Evolutionary conservation across 2,888 invertebrate species (phyloP), one percentile per base, ranked within the genome.

Genomic region (Smittia sp.): DNA sequence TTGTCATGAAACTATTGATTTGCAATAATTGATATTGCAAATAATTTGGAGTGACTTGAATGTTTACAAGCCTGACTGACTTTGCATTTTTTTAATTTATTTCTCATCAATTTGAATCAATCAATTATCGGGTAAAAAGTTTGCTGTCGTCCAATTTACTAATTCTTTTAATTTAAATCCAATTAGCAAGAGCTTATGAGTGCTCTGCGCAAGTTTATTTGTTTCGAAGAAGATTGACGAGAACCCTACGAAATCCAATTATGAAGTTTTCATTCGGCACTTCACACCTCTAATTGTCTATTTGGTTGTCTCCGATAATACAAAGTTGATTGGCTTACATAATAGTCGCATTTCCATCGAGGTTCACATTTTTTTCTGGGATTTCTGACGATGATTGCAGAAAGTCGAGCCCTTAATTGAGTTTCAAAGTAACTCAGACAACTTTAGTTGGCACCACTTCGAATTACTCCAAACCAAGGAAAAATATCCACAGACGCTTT

Each of bases 271-370:
- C 18, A 32, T 69, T 27, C 18, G 22, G 54, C 18, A 52, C 52
- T 69, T 69, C 52, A 52, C 69, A 69, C 69, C 69, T 69, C 46
- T 69, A 69, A 69, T 69, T 69, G 69, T 25, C 52, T 22, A 63
- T 24, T 11, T 41, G 41, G 22, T 11, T 13, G 32, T 11, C 15
- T 6, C 13, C 6, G 18, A 15, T 18, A 39, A 41, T 13, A 25
- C 11, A 22, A 15, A 39, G 2, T 41, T 67, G 39, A 15, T 41
- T 39, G 15, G 3, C 41, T 67, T 20, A 67, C 67, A 67, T 67
- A 67, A 67, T 24, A 67, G 20, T 41, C 46, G 20, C 24, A 66
- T 66, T 66, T 38, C 11, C 67, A 67, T 67, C 32, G 18, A 58
- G 20, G 41, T 66, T 66, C 32, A 66, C 38, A 66, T 66, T 66